Conservation (phyloP, 2,113 vertebrate genomes). For the Gracilinanus agilis region DNA sequence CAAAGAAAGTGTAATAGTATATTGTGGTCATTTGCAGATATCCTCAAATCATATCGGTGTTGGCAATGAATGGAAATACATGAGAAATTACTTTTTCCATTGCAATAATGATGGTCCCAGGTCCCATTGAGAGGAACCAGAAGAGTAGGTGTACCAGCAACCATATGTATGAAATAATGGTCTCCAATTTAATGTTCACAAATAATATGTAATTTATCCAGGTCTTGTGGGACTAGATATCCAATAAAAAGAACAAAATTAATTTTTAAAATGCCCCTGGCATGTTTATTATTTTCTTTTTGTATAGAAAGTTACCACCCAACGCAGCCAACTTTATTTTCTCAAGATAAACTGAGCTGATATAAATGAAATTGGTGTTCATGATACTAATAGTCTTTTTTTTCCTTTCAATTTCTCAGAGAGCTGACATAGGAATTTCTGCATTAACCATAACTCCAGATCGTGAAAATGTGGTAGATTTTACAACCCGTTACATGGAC, state of each 20-base stretch:
- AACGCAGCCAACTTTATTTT: conserved; percentile 54
- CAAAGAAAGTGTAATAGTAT: conserved; percentile 2
- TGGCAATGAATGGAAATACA: neutral
- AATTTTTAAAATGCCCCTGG: conserved; percentile 1
- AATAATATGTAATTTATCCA: conserved; percentile 15
- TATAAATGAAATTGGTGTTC: conserved; percentile 54
- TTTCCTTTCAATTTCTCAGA: conserved; percentile 84
- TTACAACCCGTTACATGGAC: conserved; percentile 99
- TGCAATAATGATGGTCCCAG: neutral
- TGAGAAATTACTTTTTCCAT: conserved; percentile 19
- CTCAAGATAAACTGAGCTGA: conserved; percentile 28
- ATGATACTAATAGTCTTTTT: conserved; percentile 39
- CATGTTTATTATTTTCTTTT: conserved; percentile 48
- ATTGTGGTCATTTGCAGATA: neutral
- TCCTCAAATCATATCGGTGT: conserved; percentile 12
- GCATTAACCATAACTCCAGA: conserved; percentile 98
- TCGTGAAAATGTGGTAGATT: conserved; percentile 97
- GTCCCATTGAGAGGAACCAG: conserved; percentile 37
- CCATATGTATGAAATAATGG: conserved; percentile 53
- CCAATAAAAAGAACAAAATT: conserved; percentile 40
- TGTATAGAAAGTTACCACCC: conserved; percentile 12
- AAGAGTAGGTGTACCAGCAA: conserved; percentile 55
- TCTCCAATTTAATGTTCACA: conserved; percentile 50
- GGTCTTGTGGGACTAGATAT: conserved; percentile 22
- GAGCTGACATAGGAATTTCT: conserved; percentile 97